Base-by-base conservation (phyloP, 2,113 vertebrate species). In the Pelvicachromis taeniatus region DNA sequence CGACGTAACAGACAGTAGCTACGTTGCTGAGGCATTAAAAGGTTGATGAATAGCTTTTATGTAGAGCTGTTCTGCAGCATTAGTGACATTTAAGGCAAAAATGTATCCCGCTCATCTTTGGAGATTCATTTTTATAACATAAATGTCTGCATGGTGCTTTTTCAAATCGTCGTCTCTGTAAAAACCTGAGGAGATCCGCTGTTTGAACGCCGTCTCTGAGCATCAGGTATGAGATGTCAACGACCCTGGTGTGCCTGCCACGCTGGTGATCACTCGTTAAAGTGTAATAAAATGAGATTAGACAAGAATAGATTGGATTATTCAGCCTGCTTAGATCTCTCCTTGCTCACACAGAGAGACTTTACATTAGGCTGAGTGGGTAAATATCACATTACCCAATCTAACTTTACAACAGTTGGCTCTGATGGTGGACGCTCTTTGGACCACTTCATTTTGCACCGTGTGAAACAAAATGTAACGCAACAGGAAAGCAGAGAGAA, bases 251-350 rank as follows among this genome's bases (percentile, higher is more conserved):
- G 63, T 82, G 81, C 5, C 87, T 61, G 40, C 80, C 31, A 45
- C 13, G 9, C 78, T 31, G 12, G 80, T 3, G 75, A 7, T 21
- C 82, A 81, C 65, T 75, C 63, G 73, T 89, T 86, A 63, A 83
- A 80, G 78, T 77, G 83, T 82, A 79, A 84, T 82, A 79, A 84
- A 94, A 94, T 35, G 45, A 86, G 84, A 92, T 92, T 84, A 93
- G 88, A 90, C 77, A 9, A 70, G 78, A 88, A 89, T 77, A 90
- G 80, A 93, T 86, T 83, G 8, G 52, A 92, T 92, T 87, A 87
- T 70, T 54, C 73, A 61, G 78, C 83, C 85, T 73, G 77, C 55
- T 9, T 19, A 48, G 58, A 73, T 77, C 80, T 81, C n/a, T 68
- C 45, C 54, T 89, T 77, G 2, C 68, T 65, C 81, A 80, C 88